Percentiles rank a stretch among this genome's conserved stretches.
These are phyloP conservation scores for Neosilurus mollespiculum DNA, from an alignment of 2,797 vertebrate species.

Conservation along the genomic window DNA sequence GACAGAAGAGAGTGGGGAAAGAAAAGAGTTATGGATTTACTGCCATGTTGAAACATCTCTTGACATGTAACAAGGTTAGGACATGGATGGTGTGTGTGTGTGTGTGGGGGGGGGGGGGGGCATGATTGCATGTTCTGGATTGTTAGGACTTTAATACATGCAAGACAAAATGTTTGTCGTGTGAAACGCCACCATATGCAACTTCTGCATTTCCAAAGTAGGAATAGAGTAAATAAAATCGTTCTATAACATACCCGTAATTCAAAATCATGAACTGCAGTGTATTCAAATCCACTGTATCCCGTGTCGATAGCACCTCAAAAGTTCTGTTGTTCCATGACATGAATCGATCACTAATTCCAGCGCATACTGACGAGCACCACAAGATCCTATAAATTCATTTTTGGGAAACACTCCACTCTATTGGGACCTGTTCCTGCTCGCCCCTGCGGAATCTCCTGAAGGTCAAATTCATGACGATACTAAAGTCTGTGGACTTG, in stretches of 20 bases:
- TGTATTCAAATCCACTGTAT: conserved; percentile 26
- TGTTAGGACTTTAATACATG: neutral
- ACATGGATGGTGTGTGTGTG: neutral
- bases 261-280: conserved; percentile 27
- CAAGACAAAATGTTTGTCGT: neutral
- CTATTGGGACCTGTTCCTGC: conserved; percentile 5
- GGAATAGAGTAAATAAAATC: neutral
- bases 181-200: neutral
- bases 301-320: neutral
- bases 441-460: conserved; percentile 25
- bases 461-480: conserved; percentile 35
- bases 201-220: too few species aligned
- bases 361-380: neutral
- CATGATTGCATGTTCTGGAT: neutral
- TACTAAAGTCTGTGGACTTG: conserved; percentile 14
- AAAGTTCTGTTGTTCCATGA: neutral
- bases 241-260: conserved; percentile 40
- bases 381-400: conserved; percentile 2
- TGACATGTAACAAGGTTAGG: conserved; percentile 36
- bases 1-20: conserved; percentile 39
- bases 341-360: neutral
- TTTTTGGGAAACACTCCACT: conserved; percentile 16
- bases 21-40: conserved; percentile 54
- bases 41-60: conserved; percentile 39
- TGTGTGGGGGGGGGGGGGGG: too few species aligned